phyloP scores from a whole-genome alignment of 2,797 vertebrate species.

The Danio tinwini region DNA sequence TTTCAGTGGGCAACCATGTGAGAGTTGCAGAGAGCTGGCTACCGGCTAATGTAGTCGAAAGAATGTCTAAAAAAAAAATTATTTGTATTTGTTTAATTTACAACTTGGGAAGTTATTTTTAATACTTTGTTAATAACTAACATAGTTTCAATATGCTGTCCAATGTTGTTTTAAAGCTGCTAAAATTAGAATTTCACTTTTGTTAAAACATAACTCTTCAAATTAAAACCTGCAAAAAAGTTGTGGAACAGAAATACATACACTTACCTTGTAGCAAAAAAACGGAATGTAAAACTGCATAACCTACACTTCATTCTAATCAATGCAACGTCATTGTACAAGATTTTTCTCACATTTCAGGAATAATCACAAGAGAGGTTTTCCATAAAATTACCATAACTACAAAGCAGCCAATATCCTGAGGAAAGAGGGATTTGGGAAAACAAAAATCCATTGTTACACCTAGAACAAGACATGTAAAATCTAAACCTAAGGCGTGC shows the following conservation, averaged over 20 bases:
- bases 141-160: no score
- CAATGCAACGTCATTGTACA: not conserved
- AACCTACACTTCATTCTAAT: not conserved
- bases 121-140: no score
- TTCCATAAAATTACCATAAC: conserved; percentile 38
- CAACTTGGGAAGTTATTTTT: no score
- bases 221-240: not conserved
- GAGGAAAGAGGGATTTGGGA: conserved; percentile 26
- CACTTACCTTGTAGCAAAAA: not conserved
- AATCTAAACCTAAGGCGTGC: conserved; percentile 45
- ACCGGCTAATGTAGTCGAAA: no score
- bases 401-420: conserved; percentile 35
- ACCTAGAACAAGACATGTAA: conserved; percentile 41
- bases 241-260: not conserved
- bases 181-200: no score
- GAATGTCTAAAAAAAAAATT: no score
- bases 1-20: no score
- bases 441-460: conserved; percentile 39
- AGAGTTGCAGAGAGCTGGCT: no score
- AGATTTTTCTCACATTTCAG: conserved; percentile 15
- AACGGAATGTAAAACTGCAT: not conserved
- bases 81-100: no score
- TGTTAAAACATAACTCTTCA: not conserved
- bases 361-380: conserved; percentile 34
- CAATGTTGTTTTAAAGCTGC: no score